Evolutionary conservation across 2,888 invertebrate genomes (phyloP).

Genomic region (Dioctria rufipes): DNA sequence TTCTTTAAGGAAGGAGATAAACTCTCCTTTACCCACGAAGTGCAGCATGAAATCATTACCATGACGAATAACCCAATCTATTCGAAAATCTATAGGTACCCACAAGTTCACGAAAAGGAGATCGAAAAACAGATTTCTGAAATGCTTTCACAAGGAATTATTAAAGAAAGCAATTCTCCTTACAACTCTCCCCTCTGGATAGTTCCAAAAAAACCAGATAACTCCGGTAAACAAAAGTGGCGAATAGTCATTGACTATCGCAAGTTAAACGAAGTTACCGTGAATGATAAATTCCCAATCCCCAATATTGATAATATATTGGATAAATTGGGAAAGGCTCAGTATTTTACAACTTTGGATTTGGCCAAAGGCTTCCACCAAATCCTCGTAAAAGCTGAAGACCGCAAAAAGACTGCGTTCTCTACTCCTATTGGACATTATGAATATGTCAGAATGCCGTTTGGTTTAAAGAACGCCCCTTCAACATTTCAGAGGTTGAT

Average conservation of each 20-base stretch:
- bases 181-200: too few relatives aligned
- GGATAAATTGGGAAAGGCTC: too few relatives aligned
- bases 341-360: too few relatives aligned
- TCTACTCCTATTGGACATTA: too few relatives aligned
- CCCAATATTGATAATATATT: constrained; percentile 24
- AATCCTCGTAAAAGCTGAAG: too few relatives aligned
- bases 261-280: too few relatives aligned
- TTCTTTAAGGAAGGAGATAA: constrained; percentile 64
- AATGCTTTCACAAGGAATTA: too few relatives aligned
- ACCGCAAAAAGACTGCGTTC: too few relatives aligned
- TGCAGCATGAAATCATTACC: constrained; percentile 55
- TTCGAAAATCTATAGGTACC: constrained; percentile 52
- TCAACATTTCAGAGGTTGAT: neutral
- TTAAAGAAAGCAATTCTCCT: too few relatives aligned
- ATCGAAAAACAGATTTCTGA: constrained; percentile 13
- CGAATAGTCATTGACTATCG: neutral
- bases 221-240: neutral
- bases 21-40: constrained; percentile 55
- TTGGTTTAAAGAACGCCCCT: too few relatives aligned
- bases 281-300: too few relatives aligned
- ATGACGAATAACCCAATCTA: constrained; percentile 45
- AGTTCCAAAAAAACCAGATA: neutral
- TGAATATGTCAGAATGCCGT: too few relatives aligned
- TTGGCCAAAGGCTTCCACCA: constrained; percentile 6
- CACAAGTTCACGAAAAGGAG: constrained; percentile 52